phyloP scores from a whole-genome alignment of 92 coral and sea anemone species.

The Zoanthus sansibaricus region DNA sequence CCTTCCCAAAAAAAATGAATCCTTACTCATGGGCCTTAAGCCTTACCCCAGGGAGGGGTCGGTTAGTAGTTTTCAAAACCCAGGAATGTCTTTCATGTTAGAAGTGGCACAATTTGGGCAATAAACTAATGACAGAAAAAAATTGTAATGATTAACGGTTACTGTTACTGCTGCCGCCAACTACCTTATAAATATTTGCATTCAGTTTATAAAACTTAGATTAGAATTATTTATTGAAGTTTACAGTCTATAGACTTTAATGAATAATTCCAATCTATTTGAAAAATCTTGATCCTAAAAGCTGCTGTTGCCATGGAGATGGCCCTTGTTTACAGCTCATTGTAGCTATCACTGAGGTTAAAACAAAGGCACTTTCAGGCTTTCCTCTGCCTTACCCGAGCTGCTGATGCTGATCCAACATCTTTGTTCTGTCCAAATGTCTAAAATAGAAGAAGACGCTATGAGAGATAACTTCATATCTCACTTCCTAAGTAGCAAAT shows the following conservation, averaged over 20 bases:
- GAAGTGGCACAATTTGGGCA: too few species aligned
- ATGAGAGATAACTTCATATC: neutral
- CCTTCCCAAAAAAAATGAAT: too few species aligned
- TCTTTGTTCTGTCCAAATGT: constrained; percentile 32
- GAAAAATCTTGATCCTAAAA: neutral
- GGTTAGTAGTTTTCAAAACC: too few species aligned
- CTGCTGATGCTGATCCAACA: constrained; percentile 20
- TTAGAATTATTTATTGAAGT: too few species aligned
- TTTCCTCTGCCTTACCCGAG: constrained; percentile 24
- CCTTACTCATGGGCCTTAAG: too few species aligned
- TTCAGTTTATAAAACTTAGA: too few species aligned
- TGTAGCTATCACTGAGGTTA: constrained; percentile 4
- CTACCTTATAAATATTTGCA: neutral
- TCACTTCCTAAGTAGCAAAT: too few species aligned
- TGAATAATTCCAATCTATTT: neutral
- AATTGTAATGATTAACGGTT: neutral
- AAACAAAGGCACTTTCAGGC: neutral
- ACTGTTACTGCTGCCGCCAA: constrained; percentile 6
- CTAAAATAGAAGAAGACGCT: neutral
- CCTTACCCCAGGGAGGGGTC: too few species aligned
- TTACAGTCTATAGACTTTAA: neutral
- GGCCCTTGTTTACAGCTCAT: neutral
- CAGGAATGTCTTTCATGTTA: too few species aligned
- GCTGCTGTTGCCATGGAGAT: neutral
- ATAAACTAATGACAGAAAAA: too few species aligned